phyloP scores from a whole-genome alignment of 2,888 invertebrate species.

The Nycteola revayana region DNA sequence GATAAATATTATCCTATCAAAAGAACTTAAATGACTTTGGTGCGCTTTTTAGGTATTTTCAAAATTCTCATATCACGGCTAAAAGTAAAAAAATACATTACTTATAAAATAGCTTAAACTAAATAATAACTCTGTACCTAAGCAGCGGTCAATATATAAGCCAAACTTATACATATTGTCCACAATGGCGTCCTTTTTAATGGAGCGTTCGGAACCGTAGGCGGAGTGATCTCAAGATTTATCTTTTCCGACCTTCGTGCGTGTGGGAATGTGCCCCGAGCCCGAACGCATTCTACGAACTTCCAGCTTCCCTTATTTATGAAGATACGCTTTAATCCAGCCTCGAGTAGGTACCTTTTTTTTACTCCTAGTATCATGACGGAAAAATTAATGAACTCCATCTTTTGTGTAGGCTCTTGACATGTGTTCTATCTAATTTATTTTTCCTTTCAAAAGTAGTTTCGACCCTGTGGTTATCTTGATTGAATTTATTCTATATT shows the following conservation, averaged over 20 bases:
- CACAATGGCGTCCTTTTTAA: conserved; percentile 43
- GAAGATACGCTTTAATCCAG: conserved; percentile 58
- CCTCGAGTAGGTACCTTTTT: conserved; percentile 39
- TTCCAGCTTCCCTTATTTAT: conserved; percentile 47
- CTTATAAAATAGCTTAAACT: too few relatives aligned
- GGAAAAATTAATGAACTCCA: conserved; percentile 32
- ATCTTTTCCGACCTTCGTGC: conserved; percentile 64
- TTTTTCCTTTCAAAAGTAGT: background rate
- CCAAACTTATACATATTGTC: conserved; percentile 1
- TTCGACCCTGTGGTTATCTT: too few relatives aligned
- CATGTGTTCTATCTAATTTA: conserved; percentile 10
- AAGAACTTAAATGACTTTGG: too few relatives aligned
- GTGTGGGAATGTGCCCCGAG: conserved; percentile 55
- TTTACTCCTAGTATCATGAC: background rate
- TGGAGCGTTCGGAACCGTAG: conserved; percentile 46
- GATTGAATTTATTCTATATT: too few relatives aligned
- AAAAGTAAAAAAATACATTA: too few relatives aligned
- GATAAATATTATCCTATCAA: too few relatives aligned
- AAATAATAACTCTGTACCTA: too few relatives aligned
- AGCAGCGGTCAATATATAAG: too few relatives aligned
- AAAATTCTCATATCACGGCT: too few relatives aligned
- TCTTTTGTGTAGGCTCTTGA: conserved; percentile 5
- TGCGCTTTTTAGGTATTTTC: too few relatives aligned
- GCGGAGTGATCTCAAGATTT: conserved; percentile 68
- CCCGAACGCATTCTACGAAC: conserved; percentile 30